These are phyloP conservation scores for Thymelicus acteon DNA, from an alignment of 2,888 invertebrate species.

Conservation along the genomic window DNA sequence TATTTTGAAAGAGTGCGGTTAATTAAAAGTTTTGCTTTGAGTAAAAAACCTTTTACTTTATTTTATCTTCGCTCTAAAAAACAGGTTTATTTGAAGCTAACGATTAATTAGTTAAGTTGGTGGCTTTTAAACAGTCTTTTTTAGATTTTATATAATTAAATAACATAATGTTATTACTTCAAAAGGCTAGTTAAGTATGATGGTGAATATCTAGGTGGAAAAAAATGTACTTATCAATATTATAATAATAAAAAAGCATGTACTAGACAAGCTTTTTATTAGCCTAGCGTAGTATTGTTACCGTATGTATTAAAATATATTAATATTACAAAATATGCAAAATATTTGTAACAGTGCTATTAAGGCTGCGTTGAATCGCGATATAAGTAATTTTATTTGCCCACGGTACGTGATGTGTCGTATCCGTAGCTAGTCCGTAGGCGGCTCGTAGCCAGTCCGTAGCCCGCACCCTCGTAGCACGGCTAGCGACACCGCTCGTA, in stretches of 20 bases:
- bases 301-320: too few species aligned
- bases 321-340: background rate
- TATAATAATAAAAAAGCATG: too few species aligned
- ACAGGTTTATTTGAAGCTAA: slow-evolving; percentile 5
- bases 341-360: slow-evolving; percentile 4
- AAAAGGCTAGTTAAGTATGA: background rate
- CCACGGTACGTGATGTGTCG: background rate
- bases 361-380: background rate
- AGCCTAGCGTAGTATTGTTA: too few species aligned
- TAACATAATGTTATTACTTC: background rate
- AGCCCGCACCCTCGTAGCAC: too few species aligned
- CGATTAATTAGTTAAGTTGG: slow-evolving; percentile 11
- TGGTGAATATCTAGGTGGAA: too few species aligned
- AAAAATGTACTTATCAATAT: too few species aligned
- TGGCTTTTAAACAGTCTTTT: background rate
- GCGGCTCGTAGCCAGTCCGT: slow-evolving; percentile 1
- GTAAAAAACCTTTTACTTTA: slow-evolving; percentile 45
- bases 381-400: background rate
- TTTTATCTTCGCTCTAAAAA: slow-evolving; percentile 13
- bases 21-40: slow-evolving; percentile 66
- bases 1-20: slow-evolving; percentile 66
- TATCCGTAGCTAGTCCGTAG: background rate
- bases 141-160: background rate
- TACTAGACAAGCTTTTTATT: too few species aligned
- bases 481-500: too few species aligned